phyloP scores from a whole-genome alignment of 2,113 vertebrate genomes.

The Chloropsis cyanopogon region DNA sequence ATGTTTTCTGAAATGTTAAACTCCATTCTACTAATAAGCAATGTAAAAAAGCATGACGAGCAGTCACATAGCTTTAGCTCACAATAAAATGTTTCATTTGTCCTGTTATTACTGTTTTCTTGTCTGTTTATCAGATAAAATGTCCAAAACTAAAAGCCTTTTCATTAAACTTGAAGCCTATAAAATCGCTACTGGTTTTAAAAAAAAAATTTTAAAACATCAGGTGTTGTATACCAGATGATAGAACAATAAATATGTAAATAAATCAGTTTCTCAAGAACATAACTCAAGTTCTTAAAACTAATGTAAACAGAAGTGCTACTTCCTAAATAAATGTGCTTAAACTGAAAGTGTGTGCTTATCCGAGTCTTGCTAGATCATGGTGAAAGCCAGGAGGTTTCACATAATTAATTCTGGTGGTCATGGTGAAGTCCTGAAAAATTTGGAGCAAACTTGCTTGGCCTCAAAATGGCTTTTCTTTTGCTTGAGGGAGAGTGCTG shows the following conservation, averaged over 20 bases:
- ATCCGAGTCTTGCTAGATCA: background rate
- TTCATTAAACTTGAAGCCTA: background rate
- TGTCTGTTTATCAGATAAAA: constrained; percentile 14
- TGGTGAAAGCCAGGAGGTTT: background rate
- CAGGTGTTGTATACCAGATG: background rate
- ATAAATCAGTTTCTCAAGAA: constrained; percentile 13
- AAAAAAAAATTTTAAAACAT: background rate
- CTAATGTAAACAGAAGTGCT: constrained; percentile 29
- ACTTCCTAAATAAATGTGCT: constrained; percentile 39
- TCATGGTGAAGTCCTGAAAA: background rate
- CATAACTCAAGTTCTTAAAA: background rate
- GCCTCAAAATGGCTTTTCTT: background rate
- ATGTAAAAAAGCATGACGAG: constrained; percentile 55
- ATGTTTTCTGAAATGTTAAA: constrained; percentile 36
- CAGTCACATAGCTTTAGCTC: constrained; percentile 48
- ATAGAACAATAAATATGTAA: background rate
- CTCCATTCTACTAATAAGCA: constrained; percentile 7
- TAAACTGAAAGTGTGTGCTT: background rate
- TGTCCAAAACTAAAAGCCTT: background rate
- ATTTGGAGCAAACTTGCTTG: background rate
- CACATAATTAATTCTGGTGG: background rate
- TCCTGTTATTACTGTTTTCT: constrained; percentile 15
- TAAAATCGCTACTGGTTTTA: background rate
- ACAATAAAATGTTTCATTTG: constrained; percentile 56
- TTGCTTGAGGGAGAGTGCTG: background rate